These are phyloP conservation scores for Cisticola juncidis DNA, from an alignment of 2,113 vertebrate species.

Conservation along the genomic window DNA sequence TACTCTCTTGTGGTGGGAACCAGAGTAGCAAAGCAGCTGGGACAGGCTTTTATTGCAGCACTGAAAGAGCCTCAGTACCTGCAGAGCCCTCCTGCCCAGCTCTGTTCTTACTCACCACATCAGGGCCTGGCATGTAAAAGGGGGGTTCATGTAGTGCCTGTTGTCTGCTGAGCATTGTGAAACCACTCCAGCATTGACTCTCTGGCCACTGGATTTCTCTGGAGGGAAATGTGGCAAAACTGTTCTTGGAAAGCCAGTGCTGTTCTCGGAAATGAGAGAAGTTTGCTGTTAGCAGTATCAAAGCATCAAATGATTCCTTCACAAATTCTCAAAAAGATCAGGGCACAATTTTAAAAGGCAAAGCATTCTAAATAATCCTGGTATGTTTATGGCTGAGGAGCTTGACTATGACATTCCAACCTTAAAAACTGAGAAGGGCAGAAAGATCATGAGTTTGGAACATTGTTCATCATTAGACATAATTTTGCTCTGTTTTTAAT, in stretches of 20 bases:
- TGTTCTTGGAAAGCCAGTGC: background rate
- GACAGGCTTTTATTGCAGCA: background rate
- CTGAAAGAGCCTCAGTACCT: background rate
- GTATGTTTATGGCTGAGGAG: fast-evolving
- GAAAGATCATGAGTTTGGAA: background rate
- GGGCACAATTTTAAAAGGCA: background rate
- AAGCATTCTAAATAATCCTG: background rate
- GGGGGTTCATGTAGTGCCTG: background rate
- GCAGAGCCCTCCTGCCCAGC: background rate
- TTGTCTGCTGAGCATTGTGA: background rate
- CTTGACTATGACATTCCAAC: background rate
- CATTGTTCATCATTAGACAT: background rate
- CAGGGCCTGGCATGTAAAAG: background rate
- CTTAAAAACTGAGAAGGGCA: background rate
- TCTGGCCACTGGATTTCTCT: background rate
- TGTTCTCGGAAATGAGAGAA: background rate
- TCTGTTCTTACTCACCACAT: background rate
- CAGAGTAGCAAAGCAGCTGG: background rate
- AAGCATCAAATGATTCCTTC: background rate
- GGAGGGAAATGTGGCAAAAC: background rate
- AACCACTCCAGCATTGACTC: background rate
- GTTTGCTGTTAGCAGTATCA: background rate
- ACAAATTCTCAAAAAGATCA: background rate
- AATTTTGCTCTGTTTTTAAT: background rate
- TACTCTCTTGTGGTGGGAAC: background rate